Evolutionary conservation across 2,113 vertebrate genomes (phyloP).

Genomic region (Bucco capensis): DNA sequence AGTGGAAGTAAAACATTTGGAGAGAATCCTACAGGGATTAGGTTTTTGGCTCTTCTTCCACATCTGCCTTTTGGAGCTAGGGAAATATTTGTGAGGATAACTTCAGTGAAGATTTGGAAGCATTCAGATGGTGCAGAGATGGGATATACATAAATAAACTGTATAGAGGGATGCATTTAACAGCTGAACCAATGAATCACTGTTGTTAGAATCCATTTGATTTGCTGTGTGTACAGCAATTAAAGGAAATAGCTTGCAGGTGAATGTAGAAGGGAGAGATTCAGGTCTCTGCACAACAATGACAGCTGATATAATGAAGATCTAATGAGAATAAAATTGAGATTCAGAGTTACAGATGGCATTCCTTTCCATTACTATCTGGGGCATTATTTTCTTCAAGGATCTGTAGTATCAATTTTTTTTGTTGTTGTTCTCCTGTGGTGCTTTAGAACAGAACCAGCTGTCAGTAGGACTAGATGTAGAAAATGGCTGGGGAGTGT

Average conservation of each 20-base stretch:
- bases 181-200: constrained; percentile 62
- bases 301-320: constrained; percentile 38
- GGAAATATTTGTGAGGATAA: background rate
- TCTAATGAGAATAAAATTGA: constrained; percentile 47
- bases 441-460: constrained; percentile 37
- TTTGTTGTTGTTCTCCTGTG: no score
- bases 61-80: background rate
- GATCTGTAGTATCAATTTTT: background rate
- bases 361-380: constrained; percentile 16
- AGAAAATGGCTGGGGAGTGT: background rate
- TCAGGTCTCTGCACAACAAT: constrained; percentile 48
- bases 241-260: constrained; percentile 63
- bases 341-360: constrained; percentile 57
- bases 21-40: background rate
- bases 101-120: background rate
- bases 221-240: constrained; percentile 49
- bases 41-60: background rate
- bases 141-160: constrained; percentile 18
- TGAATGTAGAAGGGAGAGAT: constrained; percentile 24
- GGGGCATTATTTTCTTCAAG: constrained; percentile 50
- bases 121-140: constrained; percentile 17
- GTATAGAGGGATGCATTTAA: background rate
- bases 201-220: constrained; percentile 44
- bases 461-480: constrained; percentile 11
- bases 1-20: constrained; percentile 16